Conservation (phyloP, 2,888 invertebrate species). For the Drosophila dives region DNA sequence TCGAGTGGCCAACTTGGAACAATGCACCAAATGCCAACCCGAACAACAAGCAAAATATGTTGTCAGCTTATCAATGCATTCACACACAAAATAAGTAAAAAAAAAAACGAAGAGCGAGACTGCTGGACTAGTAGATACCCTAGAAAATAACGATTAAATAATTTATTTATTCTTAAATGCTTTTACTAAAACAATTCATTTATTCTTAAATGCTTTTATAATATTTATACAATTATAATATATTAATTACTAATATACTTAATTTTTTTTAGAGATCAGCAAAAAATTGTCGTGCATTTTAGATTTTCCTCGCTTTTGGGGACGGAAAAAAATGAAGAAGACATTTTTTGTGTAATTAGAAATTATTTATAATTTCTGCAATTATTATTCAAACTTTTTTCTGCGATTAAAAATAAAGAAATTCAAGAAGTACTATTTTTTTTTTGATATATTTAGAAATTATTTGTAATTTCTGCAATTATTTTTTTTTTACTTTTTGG, state of each 20-base stretch:
- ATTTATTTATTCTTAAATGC: no score
- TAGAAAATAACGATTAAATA: no score
- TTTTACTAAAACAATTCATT: no score
- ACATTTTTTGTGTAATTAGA: not conserved
- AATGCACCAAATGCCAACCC: constrained; percentile 35
- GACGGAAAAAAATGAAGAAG: not conserved
- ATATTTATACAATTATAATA: no score
- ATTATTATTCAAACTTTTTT: no score
- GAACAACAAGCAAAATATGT: constrained; percentile 38
- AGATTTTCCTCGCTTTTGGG: not conserved
- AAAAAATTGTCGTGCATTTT: not conserved
- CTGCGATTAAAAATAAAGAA: no score
- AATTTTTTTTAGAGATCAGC: not conserved
- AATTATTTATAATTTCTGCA: not conserved
- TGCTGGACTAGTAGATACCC: not conserved
- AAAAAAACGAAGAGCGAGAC: no score
- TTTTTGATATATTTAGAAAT: no score
- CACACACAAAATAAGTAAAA: constrained; percentile 1
- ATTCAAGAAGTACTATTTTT: no score
- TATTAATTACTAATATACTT: not conserved
- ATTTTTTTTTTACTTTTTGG: no score
- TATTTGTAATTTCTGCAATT: no score
- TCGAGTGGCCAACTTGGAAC: constrained; percentile 35
- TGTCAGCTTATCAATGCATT: constrained; percentile 33
- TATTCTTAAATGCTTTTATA: no score